Evolutionary conservation across 2,888 invertebrate species (phyloP), one percentile per base, ranked within the genome.

Genomic region (Rotaria magnacalcarata): DNA sequence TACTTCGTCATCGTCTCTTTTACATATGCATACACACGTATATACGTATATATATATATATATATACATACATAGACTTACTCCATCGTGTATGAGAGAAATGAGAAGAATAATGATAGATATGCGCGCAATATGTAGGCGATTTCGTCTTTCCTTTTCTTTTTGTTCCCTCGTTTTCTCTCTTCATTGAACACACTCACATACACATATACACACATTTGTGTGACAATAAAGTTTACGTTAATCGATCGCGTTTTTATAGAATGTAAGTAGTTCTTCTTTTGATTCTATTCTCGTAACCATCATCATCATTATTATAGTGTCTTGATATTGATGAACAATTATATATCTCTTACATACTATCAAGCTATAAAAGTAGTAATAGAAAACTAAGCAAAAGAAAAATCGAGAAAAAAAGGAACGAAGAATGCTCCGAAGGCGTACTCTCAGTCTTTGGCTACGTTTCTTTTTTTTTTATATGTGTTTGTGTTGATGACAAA

Each of bases 61-160:
- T 6, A 60, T 14, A 60, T 2, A 60, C 8, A 27, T 14, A 60
- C 58, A 10, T 60, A 60, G 2, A 60, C 27, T 24, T 60, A 21
- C 54, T 21, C 19, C 54, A 21, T 2, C 5, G 54, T 21, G 21
- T 21, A 54, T 21, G 21, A 54, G 54, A 54, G 54, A 21, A 54
- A 60, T 60, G 58, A 60, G 58, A 24, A 60, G 58, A 60, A 60
- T 60, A 60, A 60, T 60, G 58, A 60, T 27, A 60, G 27, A 60
- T 60, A 60, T 60, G 58, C 58, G 58, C 58, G 10, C 58, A 60
- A 27, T 60, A 60, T 60, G 27, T 60, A 60, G 58, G 58, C 58
- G n/a, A 60, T 60, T 60, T 60, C 19, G 58, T 60, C n/a, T 60
- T n/a, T 60, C 58, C 14, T 24, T 60, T 60, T 60, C 58, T 60